Conservation (phyloP, 2,888 invertebrate species). For the Torymus aiolomorphi region DNA sequence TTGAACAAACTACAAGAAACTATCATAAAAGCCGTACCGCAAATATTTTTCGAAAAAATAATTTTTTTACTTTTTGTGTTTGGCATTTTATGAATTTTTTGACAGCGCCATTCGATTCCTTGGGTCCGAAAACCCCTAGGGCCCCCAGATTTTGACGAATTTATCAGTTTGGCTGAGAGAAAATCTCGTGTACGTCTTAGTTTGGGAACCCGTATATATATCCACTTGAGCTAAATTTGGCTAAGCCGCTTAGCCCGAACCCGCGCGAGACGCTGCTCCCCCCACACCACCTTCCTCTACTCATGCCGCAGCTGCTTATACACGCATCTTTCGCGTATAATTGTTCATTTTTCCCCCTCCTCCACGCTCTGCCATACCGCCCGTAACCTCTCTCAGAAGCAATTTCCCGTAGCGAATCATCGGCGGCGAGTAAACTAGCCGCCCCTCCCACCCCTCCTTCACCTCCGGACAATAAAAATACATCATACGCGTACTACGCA, state of each 20-base stretch:
- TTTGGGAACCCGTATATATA: too few relatives aligned
- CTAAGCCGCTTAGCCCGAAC: constrained; percentile 41
- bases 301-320: constrained; percentile 8
- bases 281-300: background rate
- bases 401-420: constrained; percentile 23
- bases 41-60: too few relatives aligned
- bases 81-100: too few relatives aligned
- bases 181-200: too few relatives aligned
- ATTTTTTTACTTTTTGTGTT: too few relatives aligned
- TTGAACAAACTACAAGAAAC: too few relatives aligned
- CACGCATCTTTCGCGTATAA: constrained; percentile 17
- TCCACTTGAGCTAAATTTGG: constrained; percentile 49
- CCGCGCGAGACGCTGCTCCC: background rate
- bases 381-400: background rate
- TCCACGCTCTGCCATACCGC: background rate
- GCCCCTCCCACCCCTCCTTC: background rate
- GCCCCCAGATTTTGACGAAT: too few relatives aligned
- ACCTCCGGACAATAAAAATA: background rate
- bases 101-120: too few relatives aligned
- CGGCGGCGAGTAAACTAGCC: background rate
- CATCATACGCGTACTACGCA: background rate
- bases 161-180: too few relatives aligned
- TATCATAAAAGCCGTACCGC: too few relatives aligned
- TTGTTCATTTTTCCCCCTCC: constrained; percentile 14
- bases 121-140: too few relatives aligned